Evolutionary conservation across 2,113 vertebrate species (phyloP), one percentile per base, ranked within the genome.

Genomic region (Siniperca knerii): DNA sequence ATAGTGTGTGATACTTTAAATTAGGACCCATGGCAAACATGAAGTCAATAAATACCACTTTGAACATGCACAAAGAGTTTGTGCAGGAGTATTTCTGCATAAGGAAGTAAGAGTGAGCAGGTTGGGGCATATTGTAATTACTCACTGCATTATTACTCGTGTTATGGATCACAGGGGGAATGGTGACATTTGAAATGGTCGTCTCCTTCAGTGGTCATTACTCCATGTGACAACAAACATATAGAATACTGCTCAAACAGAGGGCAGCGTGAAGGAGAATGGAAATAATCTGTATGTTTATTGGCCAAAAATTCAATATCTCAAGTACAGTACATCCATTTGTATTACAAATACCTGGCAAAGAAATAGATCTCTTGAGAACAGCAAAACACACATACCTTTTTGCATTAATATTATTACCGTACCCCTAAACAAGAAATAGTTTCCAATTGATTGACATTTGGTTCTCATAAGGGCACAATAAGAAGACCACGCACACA

Each of bases 41-140:
- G 35, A 37, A 37, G 35, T 37, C 35, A 37, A 6, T 6, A 37
- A 37, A 37, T 37, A 46, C 9, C 13, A 42, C 60, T 89, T 68
- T 72, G 74, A 72, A 44, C 21, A 16, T 72, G 74, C 75, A 44
- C 21, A 16, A 8, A 29, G 57, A 57, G 42, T 52, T 60, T 65
- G 50, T 79, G 65, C 74, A 75, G 25, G 44, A 55, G 50, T 40
- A 8, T 73, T 52, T 78, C 50, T 68, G 46, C 33, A 57, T 35
- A 37, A 46, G 65, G n/a, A 81, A 60, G 46, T 74, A 9, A 23
- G n/a, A 54, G 67, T 64, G 57, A 87, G 82, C 86, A 79, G 93
- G 79, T 78, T 68, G 83, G 65, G 76, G 74, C 90, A 93, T 94
- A 93, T 90, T 92, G 86, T 89, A 95, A 94, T 95, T 94, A 92